Evolutionary conservation across 2,888 invertebrate species (phyloP).

Genomic region (Ectemnius lituratus): DNA sequence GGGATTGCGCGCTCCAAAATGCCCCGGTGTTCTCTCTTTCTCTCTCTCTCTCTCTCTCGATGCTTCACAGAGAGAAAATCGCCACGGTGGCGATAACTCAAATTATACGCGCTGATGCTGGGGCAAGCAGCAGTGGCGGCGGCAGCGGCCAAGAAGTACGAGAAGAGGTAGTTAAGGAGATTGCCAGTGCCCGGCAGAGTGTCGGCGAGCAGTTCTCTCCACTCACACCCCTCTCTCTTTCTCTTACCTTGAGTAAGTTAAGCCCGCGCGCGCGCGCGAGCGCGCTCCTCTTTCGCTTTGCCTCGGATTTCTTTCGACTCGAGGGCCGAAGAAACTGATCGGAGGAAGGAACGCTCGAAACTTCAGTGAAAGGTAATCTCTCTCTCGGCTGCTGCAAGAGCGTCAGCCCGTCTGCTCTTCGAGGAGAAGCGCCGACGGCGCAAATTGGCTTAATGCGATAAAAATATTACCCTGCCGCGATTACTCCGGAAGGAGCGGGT

Average conservation of each 20-base stretch:
- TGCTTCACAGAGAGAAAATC: slow-evolving; percentile 16
- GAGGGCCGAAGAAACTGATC: slow-evolving; percentile 15
- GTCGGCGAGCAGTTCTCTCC: slow-evolving; percentile 28
- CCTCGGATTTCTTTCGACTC: slow-evolving; percentile 13
- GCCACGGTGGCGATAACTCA: slow-evolving; percentile 46
- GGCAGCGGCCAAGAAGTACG: slow-evolving; percentile 6
- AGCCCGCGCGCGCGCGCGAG: slow-evolving; percentile 29
- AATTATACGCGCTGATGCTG: slow-evolving; percentile 47
- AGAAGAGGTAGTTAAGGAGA: slow-evolving; percentile 55
- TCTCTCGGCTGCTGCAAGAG: slow-evolving; percentile 21
- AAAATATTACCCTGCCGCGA: background rate
- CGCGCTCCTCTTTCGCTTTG: slow-evolving; percentile 35
- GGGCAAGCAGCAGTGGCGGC: slow-evolving; percentile 40
- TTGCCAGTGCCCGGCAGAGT: slow-evolving; percentile 43
- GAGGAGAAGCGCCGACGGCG: slow-evolving; percentile 5
- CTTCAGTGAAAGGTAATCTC: slow-evolving; percentile 39
- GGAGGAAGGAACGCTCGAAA: slow-evolving; percentile 35
- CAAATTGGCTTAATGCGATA: background rate
- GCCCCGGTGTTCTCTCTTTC: slow-evolving; percentile 11
- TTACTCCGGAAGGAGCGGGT: slow-evolving; percentile 1
- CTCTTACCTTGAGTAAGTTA: background rate
- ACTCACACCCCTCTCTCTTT: too few relatives aligned
- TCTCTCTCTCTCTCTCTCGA: slow-evolving; percentile 13
- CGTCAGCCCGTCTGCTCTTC: background rate
- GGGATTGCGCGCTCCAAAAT: background rate